Evolutionary conservation across 37 sponge, comb jelly and placozoan genomes (phyloP).

Genomic region (Lycopodina hypogea): DNA sequence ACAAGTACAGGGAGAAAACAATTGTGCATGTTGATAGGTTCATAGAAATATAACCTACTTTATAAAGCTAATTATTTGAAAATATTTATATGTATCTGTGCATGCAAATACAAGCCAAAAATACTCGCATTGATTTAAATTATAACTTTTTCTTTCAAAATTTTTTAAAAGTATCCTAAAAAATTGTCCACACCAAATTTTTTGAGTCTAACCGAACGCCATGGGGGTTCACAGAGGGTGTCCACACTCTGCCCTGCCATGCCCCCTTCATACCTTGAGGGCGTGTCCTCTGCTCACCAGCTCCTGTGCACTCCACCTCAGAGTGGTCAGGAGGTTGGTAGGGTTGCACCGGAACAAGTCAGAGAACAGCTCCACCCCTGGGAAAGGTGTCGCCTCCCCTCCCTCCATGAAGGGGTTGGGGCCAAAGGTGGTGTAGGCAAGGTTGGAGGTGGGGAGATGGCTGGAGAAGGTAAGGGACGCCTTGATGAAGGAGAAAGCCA

Average conservation of each 20-base stretch:
- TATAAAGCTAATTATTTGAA: too few relatives aligned
- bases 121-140: too few relatives aligned
- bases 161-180: too few relatives aligned
- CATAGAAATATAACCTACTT: too few relatives aligned
- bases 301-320: slow-evolving; percentile 25
- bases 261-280: slow-evolving; percentile 6
- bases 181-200: too few relatives aligned
- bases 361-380: slow-evolving; percentile 64
- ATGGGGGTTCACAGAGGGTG: too few relatives aligned
- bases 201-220: too few relatives aligned
- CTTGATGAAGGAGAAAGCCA: slow-evolving; percentile 60
- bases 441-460: slow-evolving; percentile 46
- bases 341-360: slow-evolving; percentile 50
- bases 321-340: slow-evolving; percentile 30
- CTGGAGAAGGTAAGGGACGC: slow-evolving; percentile 35
- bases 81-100: too few relatives aligned
- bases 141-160: too few relatives aligned
- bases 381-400: slow-evolving; percentile 23
- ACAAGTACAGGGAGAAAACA: too few relatives aligned
- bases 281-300: slow-evolving; percentile 24
- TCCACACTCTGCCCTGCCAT: slow-evolving; percentile 4
- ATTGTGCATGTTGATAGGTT: too few relatives aligned
- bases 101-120: too few relatives aligned
- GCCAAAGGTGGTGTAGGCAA: slow-evolving; percentile 45
- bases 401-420: not conserved